Evolutionary conservation across 2,888 invertebrate genomes (phyloP).

Genomic region (Latrodectus elegans): DNA sequence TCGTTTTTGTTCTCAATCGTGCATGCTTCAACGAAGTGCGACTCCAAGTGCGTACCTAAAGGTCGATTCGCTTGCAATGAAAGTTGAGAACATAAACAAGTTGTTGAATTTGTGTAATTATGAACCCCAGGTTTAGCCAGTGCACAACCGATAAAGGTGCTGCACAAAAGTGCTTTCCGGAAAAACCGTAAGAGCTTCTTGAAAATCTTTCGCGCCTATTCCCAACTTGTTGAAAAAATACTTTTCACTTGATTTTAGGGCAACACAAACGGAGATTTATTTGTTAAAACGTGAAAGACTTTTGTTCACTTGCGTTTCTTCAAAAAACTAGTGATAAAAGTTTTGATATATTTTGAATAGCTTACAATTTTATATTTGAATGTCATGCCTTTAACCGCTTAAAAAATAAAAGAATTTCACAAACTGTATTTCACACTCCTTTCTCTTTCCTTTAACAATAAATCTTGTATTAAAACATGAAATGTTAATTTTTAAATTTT

Average conservation of each 20-base stretch:
- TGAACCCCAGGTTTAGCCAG: not conserved
- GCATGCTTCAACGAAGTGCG: constrained; percentile 41
- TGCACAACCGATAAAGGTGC: not conserved
- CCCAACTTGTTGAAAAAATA: not conserved
- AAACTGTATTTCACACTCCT: too few relatives aligned
- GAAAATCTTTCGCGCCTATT: not conserved
- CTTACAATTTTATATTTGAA: too few relatives aligned
- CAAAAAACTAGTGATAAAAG: too few relatives aligned
- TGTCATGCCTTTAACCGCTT: too few relatives aligned
- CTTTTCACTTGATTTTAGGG: not conserved
- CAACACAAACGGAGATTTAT: not conserved
- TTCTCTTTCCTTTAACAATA: too few relatives aligned
- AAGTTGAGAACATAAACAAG: constrained; percentile 57
- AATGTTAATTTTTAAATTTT: too few relatives aligned
- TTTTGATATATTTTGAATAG: too few relatives aligned
- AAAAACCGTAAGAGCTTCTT: not conserved
- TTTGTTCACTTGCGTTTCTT: too few relatives aligned
- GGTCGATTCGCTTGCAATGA: constrained; percentile 46
- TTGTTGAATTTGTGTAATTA: constrained; percentile 65
- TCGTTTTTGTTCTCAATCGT: constrained; percentile 38
- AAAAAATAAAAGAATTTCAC: too few relatives aligned
- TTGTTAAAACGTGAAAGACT: too few relatives aligned
- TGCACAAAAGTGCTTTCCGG: not conserved
- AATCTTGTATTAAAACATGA: too few relatives aligned
- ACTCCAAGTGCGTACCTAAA: constrained; percentile 14